A percentile compares a stretch with the other conserved stretches of the same genome.
phyloP scores from a whole-genome alignment of 2,797 vertebrate species.

The Yasuhikotakia modesta region DNA sequence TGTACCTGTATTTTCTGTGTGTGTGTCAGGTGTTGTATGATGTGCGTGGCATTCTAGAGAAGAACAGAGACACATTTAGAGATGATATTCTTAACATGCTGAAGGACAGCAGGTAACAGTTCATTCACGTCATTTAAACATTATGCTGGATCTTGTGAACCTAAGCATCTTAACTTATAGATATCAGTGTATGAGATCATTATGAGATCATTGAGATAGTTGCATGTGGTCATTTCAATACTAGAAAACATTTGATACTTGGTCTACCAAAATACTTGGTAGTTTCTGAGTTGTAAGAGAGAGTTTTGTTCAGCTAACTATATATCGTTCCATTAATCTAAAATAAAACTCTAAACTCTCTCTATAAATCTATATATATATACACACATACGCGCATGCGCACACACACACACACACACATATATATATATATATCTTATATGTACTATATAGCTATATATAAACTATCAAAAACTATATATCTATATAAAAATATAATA shows the following conservation, averaged over 20 bases:
- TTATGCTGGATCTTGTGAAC: neutral
- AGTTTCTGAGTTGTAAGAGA: neutral
- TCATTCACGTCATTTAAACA: constrained; percentile 3
- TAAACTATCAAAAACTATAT: no score
- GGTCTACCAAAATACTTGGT: neutral
- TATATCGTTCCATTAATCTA: neutral
- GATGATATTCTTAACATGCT: constrained; percentile 90
- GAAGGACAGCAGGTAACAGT: constrained; percentile 86
- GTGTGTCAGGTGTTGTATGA: constrained; percentile 85
- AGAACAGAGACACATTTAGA: constrained; percentile 92
- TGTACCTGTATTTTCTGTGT: constrained; percentile 27
- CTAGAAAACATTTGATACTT: neutral
- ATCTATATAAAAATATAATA: no score
- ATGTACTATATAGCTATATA: no score
- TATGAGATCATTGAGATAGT: no score
- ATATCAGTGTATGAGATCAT: neutral
- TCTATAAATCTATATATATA: no score
- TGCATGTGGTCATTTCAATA: neutral
- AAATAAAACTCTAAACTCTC: no score
- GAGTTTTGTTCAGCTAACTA: no score
- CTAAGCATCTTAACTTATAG: neutral
- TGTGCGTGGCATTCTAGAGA: constrained; percentile 87
- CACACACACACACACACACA: no score
- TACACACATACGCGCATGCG: no score
- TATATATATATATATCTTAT: no score